Conservation (phyloP, 1,140 invertebrate species). For the Homalodisca vitripennis region DNA sequence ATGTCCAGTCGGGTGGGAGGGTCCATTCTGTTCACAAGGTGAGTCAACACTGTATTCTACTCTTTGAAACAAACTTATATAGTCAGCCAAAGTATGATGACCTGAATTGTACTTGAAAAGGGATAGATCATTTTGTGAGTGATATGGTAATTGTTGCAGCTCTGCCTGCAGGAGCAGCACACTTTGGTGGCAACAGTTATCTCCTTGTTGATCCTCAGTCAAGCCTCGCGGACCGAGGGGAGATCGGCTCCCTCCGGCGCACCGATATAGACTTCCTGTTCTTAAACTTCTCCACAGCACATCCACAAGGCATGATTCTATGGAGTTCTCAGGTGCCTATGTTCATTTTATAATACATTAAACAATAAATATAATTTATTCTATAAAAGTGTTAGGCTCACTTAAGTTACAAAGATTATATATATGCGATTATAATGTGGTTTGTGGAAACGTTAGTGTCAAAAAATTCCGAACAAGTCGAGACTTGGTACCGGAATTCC, state of each 20-base stretch:
- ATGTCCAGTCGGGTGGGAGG: conserved; percentile 55
- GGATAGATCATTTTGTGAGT: neutral
- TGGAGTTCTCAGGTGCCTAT: conserved; percentile 59
- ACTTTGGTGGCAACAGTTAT: conserved; percentile 62
- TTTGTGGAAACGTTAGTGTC: too few species aligned
- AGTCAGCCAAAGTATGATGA: neutral
- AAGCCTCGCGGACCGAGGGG: conserved; percentile 32
- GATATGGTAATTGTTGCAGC: conserved; percentile 35
- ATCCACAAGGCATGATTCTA: conserved; percentile 58
- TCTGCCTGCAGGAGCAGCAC: conserved; percentile 54
- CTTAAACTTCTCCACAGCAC: conserved; percentile 65
- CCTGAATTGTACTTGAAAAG: neutral
- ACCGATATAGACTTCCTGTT: conserved; percentile 43
- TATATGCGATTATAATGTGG: too few species aligned
- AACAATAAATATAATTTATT: too few species aligned
- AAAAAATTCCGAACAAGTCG: too few species aligned
- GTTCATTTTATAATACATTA: too few species aligned
- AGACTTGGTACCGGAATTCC: too few species aligned
- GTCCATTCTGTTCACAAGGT: conserved; percentile 56
- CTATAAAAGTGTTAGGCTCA: too few species aligned
- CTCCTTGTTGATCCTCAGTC: conserved; percentile 52
- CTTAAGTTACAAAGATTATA: too few species aligned
- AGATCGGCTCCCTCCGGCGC: neutral
- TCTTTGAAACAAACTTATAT: neutral
- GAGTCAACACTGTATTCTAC: conserved; percentile 25